phyloP scores from a whole-genome alignment of 2,113 vertebrate genomes.

The Turdus rufiventris region DNA sequence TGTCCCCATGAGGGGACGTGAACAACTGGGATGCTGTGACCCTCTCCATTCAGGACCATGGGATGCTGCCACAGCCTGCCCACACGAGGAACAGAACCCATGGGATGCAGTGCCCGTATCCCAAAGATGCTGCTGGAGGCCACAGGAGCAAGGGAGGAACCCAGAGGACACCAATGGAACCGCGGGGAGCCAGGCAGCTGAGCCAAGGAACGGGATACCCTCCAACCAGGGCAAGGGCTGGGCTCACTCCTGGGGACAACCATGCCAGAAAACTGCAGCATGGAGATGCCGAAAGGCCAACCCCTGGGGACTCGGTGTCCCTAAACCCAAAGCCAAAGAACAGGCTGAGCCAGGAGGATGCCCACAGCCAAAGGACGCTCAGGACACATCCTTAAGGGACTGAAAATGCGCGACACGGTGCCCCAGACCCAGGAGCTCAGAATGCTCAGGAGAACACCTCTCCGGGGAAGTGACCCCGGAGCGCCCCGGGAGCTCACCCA shows the following conservation, averaged over 20 bases:
- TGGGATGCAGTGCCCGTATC: rapidly evolving
- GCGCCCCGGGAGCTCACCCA: neutral
- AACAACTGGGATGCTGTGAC: rapidly evolving
- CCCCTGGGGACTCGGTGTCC: neutral
- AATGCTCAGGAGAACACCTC: rapidly evolving
- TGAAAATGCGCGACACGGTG: rapidly evolving
- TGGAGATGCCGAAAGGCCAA: rapidly evolving
- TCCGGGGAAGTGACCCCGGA: rapidly evolving
- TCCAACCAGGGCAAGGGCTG: neutral
- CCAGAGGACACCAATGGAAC: rapidly evolving
- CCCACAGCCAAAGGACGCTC: neutral
- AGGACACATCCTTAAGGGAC: rapidly evolving
- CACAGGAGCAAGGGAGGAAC: rapidly evolving
- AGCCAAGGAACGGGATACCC: neutral
- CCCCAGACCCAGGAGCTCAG: rapidly evolving
- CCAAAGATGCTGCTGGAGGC: neutral
- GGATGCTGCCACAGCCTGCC: neutral
- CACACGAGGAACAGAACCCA: rapidly evolving
- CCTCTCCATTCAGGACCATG: neutral
- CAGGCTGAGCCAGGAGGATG: neutral
- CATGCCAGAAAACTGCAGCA: neutral
- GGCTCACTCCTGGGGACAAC: neutral
- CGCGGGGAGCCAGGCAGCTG: rapidly evolving
- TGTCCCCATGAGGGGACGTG: rapidly evolving
- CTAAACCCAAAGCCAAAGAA: neutral